Conservation (phyloP, 2,113 vertebrate genomes). For the Rhinolophus sinicus region DNA sequence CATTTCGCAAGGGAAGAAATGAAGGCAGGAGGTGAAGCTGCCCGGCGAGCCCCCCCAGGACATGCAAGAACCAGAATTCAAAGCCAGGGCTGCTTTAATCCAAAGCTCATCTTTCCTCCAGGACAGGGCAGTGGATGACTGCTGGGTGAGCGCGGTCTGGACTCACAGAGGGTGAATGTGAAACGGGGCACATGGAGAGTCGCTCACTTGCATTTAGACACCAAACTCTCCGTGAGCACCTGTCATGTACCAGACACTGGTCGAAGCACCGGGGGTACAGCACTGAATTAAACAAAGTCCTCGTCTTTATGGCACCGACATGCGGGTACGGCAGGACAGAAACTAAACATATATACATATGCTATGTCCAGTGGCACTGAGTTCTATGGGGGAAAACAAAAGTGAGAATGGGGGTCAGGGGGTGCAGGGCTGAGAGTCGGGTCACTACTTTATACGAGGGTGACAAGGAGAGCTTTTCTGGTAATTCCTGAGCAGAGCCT, state of each 20-base stretch:
- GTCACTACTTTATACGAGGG: too few relatives aligned
- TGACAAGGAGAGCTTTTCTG: neutral
- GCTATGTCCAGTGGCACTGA: neutral
- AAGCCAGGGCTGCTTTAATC: neutral
- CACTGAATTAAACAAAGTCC: neutral
- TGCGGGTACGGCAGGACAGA: neutral
- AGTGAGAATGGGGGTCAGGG: rapidly evolving
- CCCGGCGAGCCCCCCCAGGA: too few relatives aligned
- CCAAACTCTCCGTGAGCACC: too few relatives aligned
- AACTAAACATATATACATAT: neutral
- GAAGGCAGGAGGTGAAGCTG: neutral
- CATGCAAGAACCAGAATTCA: neutral
- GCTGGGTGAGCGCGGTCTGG: neutral
- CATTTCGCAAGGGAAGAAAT: neutral
- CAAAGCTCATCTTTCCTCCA: neutral
- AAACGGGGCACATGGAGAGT: neutral
- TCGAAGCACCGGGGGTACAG: neutral
- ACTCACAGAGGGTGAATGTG: rapidly evolving
- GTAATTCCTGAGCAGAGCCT: neutral
- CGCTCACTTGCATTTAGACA: neutral
- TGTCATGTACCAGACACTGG: rapidly evolving
- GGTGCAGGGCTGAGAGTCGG: too few relatives aligned
- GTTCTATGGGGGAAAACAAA: neutral
- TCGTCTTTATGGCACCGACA: neutral
- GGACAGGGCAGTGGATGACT: rapidly evolving